phyloP scores from a whole-genome alignment of 1,140 invertebrate genomes.

The Drosophila takahashii region DNA sequence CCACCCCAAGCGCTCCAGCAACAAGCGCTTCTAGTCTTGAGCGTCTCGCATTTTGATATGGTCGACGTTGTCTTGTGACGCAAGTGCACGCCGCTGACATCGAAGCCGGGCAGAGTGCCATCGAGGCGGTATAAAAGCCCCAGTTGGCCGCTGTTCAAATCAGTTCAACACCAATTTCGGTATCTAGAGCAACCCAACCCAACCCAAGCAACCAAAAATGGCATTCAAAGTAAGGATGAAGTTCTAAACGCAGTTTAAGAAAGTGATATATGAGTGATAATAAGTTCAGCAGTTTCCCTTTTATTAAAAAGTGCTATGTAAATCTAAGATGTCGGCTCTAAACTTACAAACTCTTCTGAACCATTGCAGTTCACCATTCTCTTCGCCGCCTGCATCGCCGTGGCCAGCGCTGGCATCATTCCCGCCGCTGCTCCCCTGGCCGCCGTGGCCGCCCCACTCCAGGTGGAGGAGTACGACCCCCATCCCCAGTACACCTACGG shows the following conservation, averaged over 20 bases:
- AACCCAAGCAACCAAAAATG: constrained; percentile 64
- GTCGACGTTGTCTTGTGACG: constrained; percentile 69
- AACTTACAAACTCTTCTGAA: neutral
- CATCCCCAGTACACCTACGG: constrained; percentile 89
- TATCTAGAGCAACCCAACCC: constrained; percentile 77
- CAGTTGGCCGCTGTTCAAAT: constrained; percentile 72
- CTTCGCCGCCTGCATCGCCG: constrained; percentile 78
- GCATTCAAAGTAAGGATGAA: constrained; percentile 81
- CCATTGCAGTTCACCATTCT: constrained; percentile 73
- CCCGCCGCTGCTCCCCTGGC: constrained; percentile 82
- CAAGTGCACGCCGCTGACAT: constrained; percentile 71
- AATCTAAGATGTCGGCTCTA: neutral
- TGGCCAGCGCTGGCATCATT: constrained; percentile 75
- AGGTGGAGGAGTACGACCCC: constrained; percentile 86
- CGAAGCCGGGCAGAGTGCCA: constrained; percentile 55
- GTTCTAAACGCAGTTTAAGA: constrained; percentile 11
- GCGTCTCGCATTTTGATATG: constrained; percentile 66
- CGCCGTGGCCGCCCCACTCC: constrained; percentile 65
- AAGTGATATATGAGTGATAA: constrained; percentile 34
- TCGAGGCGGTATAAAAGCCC: constrained; percentile 75
- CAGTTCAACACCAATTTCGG: constrained; percentile 83
- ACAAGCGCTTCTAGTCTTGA: constrained; percentile 71
- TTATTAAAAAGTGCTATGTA: neutral
- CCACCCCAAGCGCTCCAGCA: neutral
- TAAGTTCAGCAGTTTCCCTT: neutral